Conservation (phyloP, 2,113 vertebrate genomes). For the Trichechus manatus region DNA sequence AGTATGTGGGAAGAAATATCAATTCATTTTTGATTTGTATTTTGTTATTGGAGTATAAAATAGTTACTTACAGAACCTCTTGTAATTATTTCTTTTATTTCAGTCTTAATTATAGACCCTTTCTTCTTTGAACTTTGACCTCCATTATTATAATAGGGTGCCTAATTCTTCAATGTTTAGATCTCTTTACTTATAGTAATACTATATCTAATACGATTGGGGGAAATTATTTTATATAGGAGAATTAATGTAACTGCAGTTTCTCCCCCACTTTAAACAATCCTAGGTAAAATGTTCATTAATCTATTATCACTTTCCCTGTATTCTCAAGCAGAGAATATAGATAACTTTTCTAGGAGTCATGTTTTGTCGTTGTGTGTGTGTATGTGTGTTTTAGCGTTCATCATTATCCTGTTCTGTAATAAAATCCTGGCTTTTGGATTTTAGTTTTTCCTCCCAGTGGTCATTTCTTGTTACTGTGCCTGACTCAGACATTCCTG, state of each 20-base stretch:
- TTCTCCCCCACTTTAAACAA: background rate
- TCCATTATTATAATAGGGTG: background rate
- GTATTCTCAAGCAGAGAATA: background rate
- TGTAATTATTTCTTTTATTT: background rate
- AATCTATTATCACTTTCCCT: background rate
- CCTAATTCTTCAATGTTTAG: background rate
- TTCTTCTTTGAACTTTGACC: background rate
- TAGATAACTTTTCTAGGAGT: background rate
- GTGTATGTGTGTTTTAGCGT: background rate
- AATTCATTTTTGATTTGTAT: background rate
- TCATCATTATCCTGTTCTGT: background rate
- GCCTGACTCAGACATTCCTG: background rate
- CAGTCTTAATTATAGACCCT: background rate
- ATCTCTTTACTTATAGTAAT: background rate
- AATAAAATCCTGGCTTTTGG: background rate
- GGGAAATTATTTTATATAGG: background rate
- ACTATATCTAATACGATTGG: background rate
- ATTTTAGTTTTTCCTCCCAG: background rate
- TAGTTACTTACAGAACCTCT: background rate
- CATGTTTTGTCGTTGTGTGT: background rate
- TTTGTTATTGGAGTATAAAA: background rate
- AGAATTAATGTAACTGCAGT: background rate
- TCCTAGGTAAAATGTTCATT: background rate
- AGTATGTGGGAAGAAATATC: background rate
- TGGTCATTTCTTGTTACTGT: background rate